phyloP scores from a whole-genome alignment of 2,797 vertebrate genomes.

The Enteromius unitaeniatus region DNA sequence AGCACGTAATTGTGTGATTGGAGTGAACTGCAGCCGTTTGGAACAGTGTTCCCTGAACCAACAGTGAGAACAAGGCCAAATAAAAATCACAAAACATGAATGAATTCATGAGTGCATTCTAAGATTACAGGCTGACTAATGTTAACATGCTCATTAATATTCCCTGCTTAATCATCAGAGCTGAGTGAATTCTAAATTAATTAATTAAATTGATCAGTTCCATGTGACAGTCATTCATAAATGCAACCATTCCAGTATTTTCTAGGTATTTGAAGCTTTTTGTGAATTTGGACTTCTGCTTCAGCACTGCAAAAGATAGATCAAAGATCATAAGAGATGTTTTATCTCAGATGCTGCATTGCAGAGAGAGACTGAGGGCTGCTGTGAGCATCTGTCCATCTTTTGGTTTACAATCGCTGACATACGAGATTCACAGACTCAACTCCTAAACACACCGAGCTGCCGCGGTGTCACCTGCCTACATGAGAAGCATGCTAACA shows the following conservation, averaged over 20 bases:
- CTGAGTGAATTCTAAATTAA: background rate
- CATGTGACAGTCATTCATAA: background rate
- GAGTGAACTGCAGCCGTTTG: background rate
- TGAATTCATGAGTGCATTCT: background rate
- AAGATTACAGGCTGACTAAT: background rate
- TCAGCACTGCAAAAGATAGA: background rate
- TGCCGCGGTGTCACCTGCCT: background rate
- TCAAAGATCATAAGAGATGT: background rate
- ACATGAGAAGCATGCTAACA: background rate
- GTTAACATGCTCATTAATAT: background rate
- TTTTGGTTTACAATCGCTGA: background rate
- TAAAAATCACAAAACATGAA: background rate
- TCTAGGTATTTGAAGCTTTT: background rate
- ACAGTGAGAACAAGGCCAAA: background rate
- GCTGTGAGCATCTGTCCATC: background rate
- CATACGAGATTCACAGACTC: background rate
- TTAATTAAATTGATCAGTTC: background rate
- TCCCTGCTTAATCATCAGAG: background rate
- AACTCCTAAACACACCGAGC: background rate
- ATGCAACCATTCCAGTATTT: background rate
- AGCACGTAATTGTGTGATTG: constrained; percentile 15
- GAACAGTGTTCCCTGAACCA: background rate
- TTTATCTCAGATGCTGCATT: background rate
- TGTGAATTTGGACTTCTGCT: background rate
- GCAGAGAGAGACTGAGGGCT: background rate